Evolutionary conservation across 2,797 vertebrate genomes (phyloP).

Genomic region (Pantherophis alleghaniensis): DNA sequence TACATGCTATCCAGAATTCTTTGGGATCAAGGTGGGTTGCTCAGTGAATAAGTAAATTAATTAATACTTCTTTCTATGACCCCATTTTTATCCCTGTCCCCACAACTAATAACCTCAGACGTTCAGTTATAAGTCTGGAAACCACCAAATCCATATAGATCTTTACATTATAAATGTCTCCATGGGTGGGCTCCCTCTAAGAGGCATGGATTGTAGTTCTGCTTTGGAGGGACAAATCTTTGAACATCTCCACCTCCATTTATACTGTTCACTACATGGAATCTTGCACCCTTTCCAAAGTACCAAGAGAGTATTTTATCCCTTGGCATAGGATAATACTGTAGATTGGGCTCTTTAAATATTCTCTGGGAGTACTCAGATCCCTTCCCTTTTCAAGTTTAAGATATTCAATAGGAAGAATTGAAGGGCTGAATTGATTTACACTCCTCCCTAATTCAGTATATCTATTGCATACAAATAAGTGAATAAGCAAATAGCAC

Average conservation of each 20-base stretch:
- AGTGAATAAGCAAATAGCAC: not conserved
- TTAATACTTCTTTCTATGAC: not conserved
- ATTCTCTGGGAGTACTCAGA: not conserved
- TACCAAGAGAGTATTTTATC: not conserved
- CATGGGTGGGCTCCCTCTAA: not conserved
- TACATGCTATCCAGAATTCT: not conserved
- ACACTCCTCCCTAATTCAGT: not conserved
- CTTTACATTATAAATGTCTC: not conserved
- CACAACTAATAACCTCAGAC: not conserved
- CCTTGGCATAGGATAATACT: not conserved
- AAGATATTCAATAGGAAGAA: not conserved
- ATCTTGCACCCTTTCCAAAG: not conserved
- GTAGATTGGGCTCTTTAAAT: not conserved
- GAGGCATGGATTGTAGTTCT: not conserved
- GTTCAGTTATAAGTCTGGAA: not conserved
- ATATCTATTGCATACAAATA: not conserved
- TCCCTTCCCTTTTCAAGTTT: not conserved
- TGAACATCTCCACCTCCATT: not conserved
- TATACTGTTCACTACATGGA: not conserved
- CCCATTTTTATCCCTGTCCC: not conserved
- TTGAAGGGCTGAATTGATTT: not conserved
- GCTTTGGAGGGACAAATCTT: not conserved
- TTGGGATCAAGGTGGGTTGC: not conserved
- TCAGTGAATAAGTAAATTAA: not conserved
- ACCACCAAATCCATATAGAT: not conserved